Conservation (phyloP, 1,140 invertebrate genomes). For the Drosophila pseudoananassae region DNA sequence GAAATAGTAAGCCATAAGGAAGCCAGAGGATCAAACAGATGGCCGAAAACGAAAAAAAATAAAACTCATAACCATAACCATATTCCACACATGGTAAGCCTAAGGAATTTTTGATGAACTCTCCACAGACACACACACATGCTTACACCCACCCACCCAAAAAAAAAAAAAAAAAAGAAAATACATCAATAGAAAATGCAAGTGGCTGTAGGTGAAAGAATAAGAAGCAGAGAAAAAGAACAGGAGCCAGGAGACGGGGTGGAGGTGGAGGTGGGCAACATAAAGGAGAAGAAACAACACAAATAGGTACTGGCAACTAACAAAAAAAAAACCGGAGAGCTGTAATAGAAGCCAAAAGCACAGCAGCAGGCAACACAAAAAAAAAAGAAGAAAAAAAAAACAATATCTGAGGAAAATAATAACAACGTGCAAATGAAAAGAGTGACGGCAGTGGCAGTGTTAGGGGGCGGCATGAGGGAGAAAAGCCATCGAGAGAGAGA, state of each 20-base stretch:
- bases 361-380: conserved; percentile 4
- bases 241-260: conserved; percentile 1
- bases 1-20: neutral
- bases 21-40: conserved; percentile 19
- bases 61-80: conserved; percentile 4
- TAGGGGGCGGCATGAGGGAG: neutral
- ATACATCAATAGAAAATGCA: conserved; percentile 64
- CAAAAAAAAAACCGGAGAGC: conserved; percentile 17
- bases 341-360: conserved; percentile 13
- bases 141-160: neutral
- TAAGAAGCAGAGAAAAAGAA: neutral
- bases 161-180: neutral
- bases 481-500: neutral
- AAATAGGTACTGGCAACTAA: conserved; percentile 15
- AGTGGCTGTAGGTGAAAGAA: conserved; percentile 36
- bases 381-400: conserved; percentile 21
- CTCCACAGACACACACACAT: neutral
- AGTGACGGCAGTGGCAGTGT: conserved; percentile 1
- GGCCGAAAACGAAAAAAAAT: conserved; percentile 6
- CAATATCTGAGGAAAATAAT: conserved; percentile 54
- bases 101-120: conserved; percentile 15
- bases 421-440: conserved; percentile 73
- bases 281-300: conserved; percentile 2
- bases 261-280: neutral
- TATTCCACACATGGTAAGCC: conserved; percentile 31